Base-by-base conservation (phyloP, 2,888 invertebrate genomes). In the Candidula unifasciata region DNA sequence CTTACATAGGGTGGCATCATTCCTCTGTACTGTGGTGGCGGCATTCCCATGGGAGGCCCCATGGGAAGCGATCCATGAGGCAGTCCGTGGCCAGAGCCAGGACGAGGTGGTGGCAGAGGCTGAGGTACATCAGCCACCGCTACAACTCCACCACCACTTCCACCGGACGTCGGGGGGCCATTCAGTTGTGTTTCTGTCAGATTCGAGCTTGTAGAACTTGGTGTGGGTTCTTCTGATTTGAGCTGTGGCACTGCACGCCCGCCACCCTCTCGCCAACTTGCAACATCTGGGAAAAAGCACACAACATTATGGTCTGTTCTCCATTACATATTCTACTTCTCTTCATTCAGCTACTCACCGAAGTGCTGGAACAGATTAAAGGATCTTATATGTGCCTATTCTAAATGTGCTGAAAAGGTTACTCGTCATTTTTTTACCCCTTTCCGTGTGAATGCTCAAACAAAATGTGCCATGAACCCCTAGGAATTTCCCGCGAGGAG, bases 251-350 rank as follows among this genome's bases (percentile, higher is more conserved):
- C 93, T 88, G 93, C 93, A 89, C 94, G 92, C 80, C 94, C 95
- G 92, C 97, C 97, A 95, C 97, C 97, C 95, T 96, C 96, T 94
- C 96, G 96, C 97, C 97, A 97, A 93, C 96, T 97, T 95, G 96
- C 97, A 95, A 97, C 97, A 94, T 97, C 96, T 94, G 69, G 6
- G 44, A 73, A 57, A 30, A 82, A 71, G 18, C 3, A 79, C 33
- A 37, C n/a, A 60, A 79, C 33, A 68, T 24, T n/a, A 60, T 60
- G 18, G 24, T 60, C n/a, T 60, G 21, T n/a, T 60, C 60, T 21
- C 44, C n/a, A n/a, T n/a, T n/a, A n/a, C n/a, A n/a, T n/a, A n/a
- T n/a, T n/a, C n/a, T n/a, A n/a, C n/a, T n/a, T n/a, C n/a, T n/a
- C n/a, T n/a, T n/a, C n/a, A n/a, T n/a, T n/a, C n/a, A n/a, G n/a